These are phyloP conservation scores for Thermophis baileyi DNA, from an alignment of 2,113 vertebrate species.

Conservation along the genomic window DNA sequence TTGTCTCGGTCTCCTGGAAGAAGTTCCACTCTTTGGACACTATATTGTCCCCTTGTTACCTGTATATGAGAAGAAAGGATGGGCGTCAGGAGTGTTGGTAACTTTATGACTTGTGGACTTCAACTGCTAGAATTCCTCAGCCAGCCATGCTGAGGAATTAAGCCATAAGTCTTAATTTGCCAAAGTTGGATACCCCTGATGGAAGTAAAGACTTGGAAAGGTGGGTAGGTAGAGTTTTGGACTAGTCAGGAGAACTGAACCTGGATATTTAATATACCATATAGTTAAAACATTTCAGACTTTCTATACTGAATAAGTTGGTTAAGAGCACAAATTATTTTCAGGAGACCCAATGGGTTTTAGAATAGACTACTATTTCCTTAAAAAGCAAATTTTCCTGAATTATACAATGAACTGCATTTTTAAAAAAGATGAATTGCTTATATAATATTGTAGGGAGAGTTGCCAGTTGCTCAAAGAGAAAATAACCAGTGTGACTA, in stretches of 20 bases:
- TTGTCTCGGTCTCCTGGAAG: slow-evolving; percentile 90
- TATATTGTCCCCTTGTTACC: slow-evolving; percentile 66
- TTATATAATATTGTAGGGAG: background rate
- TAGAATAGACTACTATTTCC: background rate
- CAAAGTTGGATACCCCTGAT: background rate
- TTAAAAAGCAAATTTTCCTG: background rate
- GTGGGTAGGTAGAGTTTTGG: background rate
- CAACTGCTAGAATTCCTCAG: background rate
- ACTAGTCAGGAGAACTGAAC: background rate
- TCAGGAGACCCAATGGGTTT: background rate
- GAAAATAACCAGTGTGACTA: background rate
- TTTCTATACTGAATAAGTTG: too few species aligned
- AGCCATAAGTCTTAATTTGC: background rate
- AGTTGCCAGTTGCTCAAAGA: background rate
- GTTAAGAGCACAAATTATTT: background rate
- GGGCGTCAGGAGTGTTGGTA: background rate
- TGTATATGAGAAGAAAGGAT: slow-evolving; percentile 33
- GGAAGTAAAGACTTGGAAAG: background rate
- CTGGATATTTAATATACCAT: background rate
- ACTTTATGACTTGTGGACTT: background rate
- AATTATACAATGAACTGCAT: background rate
- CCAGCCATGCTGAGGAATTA: background rate
- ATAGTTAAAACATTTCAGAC: background rate
- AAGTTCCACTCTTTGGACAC: slow-evolving; percentile 77
- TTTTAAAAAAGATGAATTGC: background rate